These are phyloP conservation scores for Aleiodes sp. DNA, from an alignment of 1,140 invertebrate species.

Conservation along the genomic window DNA sequence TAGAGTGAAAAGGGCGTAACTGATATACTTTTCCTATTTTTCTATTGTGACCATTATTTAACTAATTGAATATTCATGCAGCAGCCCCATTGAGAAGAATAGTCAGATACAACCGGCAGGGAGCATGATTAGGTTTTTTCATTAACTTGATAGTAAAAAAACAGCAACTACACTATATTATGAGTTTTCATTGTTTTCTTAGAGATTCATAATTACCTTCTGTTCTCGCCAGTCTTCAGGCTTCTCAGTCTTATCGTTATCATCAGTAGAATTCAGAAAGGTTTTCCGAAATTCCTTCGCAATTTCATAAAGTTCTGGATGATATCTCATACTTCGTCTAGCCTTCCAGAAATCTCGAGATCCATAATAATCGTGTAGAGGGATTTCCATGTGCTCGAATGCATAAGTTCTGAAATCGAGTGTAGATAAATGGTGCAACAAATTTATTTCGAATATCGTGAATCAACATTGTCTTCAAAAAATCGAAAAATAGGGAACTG, in stretches of 20 bases:
- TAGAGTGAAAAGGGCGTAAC: too few relatives aligned
- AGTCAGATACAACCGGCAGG: too few relatives aligned
- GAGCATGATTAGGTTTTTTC: conserved; percentile 25
- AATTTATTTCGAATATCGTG: neutral
- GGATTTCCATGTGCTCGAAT: conserved; percentile 88
- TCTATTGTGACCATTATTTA: too few relatives aligned
- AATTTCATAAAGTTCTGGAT: conserved; percentile 73
- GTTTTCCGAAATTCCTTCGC: conserved; percentile 77
- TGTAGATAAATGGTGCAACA: conserved; percentile 41
- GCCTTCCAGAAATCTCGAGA: conserved; percentile 84
- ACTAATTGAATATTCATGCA: too few relatives aligned
- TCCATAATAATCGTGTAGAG: conserved; percentile 89
- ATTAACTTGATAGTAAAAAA: too few relatives aligned
- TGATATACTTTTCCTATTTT: too few relatives aligned
- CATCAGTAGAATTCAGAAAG: conserved; percentile 76
- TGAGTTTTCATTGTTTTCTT: too few relatives aligned
- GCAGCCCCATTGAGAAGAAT: too few relatives aligned
- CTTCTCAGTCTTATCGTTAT: conserved; percentile 69
- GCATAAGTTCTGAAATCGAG: conserved; percentile 73
- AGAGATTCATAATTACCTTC: conserved; percentile 70
- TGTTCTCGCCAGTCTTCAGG: conserved; percentile 72
- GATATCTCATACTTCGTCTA: conserved; percentile 91
- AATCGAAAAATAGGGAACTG: too few relatives aligned
- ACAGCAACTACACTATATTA: too few relatives aligned
- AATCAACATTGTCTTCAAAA: conserved; percentile 16